A percentile compares a stretch with the other conserved stretches of the same genome.
phyloP scores from a whole-genome alignment of 1,140 invertebrate species.

The Nilaparvata lugens region DNA sequence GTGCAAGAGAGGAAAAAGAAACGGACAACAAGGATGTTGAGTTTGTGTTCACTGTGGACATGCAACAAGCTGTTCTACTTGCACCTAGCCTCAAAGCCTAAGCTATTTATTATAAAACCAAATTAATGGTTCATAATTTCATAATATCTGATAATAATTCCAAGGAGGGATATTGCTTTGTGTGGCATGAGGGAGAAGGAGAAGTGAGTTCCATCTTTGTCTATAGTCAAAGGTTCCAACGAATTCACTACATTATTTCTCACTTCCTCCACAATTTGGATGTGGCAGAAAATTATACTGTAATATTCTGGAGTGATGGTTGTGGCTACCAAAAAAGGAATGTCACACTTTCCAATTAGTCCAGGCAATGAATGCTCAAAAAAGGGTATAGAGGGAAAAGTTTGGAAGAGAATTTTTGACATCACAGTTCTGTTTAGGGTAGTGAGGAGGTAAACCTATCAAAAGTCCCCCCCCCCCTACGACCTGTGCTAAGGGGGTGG shows the following conservation, averaged over 20 bases:
- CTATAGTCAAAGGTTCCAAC: constrained; percentile 19
- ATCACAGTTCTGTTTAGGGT: too few relatives aligned
- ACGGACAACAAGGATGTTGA: neutral
- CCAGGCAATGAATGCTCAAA: too few relatives aligned
- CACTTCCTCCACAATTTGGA: too few relatives aligned
- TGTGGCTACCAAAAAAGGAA: too few relatives aligned
- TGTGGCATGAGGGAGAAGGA: constrained; percentile 28
- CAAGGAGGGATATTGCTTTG: constrained; percentile 21
- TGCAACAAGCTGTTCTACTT: constrained; percentile 22
- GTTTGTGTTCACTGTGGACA: constrained; percentile 10
- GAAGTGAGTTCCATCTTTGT: constrained; percentile 17
- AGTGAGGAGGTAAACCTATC: too few relatives aligned
- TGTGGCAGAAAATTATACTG: too few relatives aligned
- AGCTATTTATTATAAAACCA: constrained; percentile 27
- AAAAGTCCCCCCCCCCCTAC: too few relatives aligned
- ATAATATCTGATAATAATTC: constrained; percentile 21
- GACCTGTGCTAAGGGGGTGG: too few relatives aligned
- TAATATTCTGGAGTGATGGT: too few relatives aligned
- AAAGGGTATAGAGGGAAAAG: too few relatives aligned
- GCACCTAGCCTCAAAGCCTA: constrained; percentile 20
- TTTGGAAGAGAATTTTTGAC: too few relatives aligned
- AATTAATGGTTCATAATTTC: constrained; percentile 25
- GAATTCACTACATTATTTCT: neutral
- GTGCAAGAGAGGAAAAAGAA: neutral
- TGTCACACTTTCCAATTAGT: too few relatives aligned